Base-by-base conservation (phyloP, 1,140 invertebrate species). In the Zaprionus taronus region DNA sequence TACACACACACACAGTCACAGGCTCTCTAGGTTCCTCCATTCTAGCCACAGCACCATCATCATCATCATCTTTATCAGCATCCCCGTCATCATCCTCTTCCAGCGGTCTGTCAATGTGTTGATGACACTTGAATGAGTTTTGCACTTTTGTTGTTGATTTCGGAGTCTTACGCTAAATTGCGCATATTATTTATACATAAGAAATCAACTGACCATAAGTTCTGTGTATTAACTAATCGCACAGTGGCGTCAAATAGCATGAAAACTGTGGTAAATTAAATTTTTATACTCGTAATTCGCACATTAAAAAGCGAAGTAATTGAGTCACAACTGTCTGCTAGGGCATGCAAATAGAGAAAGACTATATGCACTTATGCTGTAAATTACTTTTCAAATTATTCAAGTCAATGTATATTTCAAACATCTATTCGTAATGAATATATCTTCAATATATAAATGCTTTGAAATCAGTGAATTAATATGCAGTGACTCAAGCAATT, bases 91-190 rank as follows among this genome's bases (percentile, higher is more conserved):
- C 24, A 60, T 20, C 17, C 58, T 76, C 44, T 63, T 71, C 47
- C 63, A 69, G 28, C 36, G 36, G 24, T 31, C 51, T 49, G 51
- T 26, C 83, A 87, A 77, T 75, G 78, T 78, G 81, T 72, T 87
- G 84, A 87, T 81, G 84, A 87, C 84, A 87, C 84, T 87, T 84
- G 84, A 87, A 87, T 87, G 81, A 89, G 67, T 87, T 87, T 89
- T 64, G 38, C 63, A 79, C 76, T 62, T 83, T 80, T 80, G 72
- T 70, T 47, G 34, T 31, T 72, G 31, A 36, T 41, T 63, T 58
- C 63, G 68, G 47, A 57, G 38, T 34, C 79, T 87, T 51, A 87
- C 81, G 85, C 81, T 87, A 87, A 87, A 87, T 87, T 89, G 64
- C 84, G 73, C 84, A 79, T 84, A 87, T 87, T 87, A 87, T 84